Evolutionary conservation across 2,113 vertebrate genomes (phyloP).

Genomic region (Bos taurus): ARS-UCD2.0 NC_037333.1:51323501-51324000

Average conservation of each 20-base stretch:
- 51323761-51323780: neutral
- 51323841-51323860: neutral
- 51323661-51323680: neutral
- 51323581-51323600: neutral
- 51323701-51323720: neutral
- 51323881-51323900: neutral
- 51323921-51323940: neutral
- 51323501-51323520: neutral
- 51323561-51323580: neutral
- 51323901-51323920: neutral
- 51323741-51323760: neutral
- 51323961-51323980: neutral
- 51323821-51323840: neutral
- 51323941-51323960: fast-evolving
- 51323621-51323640: neutral
- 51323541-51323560: neutral
- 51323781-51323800: too few species aligned
- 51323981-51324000: neutral
- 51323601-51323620: neutral
- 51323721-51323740: neutral
- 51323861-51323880: neutral
- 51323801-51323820: neutral
- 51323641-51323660: neutral
- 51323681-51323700: neutral
- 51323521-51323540: neutral